A percentile compares a stretch with the other conserved stretches of the same genome.
These are phyloP conservation scores for Liposcelis brunnea DNA, from an alignment of 2,888 invertebrate species.

Conservation along the genomic window DNA sequence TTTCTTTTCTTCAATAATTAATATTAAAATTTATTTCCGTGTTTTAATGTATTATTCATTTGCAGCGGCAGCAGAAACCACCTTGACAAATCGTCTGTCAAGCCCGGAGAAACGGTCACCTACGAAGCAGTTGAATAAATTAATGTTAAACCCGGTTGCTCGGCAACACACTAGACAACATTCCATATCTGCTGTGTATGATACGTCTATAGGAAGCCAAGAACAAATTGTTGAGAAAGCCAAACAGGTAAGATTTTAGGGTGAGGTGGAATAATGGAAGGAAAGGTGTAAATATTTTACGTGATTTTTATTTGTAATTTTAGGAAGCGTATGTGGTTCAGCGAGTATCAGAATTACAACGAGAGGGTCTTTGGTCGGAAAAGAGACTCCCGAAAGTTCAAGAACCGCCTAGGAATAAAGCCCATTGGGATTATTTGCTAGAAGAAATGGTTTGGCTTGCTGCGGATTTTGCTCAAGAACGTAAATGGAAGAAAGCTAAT, in stretches of 20 bases:
- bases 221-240: slow-evolving; percentile 72
- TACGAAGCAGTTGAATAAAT: too few relatives aligned
- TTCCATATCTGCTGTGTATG: slow-evolving; percentile 16
- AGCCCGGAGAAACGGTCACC: too few relatives aligned
- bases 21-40: too few relatives aligned
- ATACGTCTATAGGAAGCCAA: slow-evolving; percentile 30
- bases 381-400: slow-evolving; percentile 79
- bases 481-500: slow-evolving; percentile 94
- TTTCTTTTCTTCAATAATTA: too few relatives aligned
- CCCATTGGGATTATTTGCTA: slow-evolving; percentile 95
- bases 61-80: too few relatives aligned
- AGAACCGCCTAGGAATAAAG: slow-evolving; percentile 76
- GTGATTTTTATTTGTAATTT: slow-evolving; percentile 5
- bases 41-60: too few relatives aligned
- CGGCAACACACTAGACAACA: slow-evolving; percentile 14
- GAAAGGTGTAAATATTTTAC: background rate
- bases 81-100: too few relatives aligned
- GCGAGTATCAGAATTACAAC: slow-evolving; percentile 76
- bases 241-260: slow-evolving; percentile 41
- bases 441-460: slow-evolving; percentile 99
- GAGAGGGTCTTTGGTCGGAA: slow-evolving; percentile 90
- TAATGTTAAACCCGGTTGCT: background rate
- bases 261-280: background rate
- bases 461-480: slow-evolving; percentile 91
- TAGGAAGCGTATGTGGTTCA: slow-evolving; percentile 88